phyloP scores from a whole-genome alignment of 2,888 invertebrate genomes.

The Drosophila ezoana region DNA sequence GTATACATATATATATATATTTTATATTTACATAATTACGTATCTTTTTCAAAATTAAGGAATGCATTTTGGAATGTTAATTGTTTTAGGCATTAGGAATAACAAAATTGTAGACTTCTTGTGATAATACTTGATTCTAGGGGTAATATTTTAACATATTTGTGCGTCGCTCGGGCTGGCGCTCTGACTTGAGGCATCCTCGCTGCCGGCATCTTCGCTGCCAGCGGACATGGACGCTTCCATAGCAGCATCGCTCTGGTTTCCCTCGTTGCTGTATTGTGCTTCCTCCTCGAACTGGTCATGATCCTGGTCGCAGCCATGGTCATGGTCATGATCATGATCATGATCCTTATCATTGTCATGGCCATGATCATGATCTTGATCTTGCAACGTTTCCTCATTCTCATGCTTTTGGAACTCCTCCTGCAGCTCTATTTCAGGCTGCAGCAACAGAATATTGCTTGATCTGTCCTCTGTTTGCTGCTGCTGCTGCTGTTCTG shows the following conservation, averaged over 20 bases:
- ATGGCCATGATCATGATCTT: slow-evolving; percentile 3
- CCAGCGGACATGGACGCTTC: slow-evolving; percentile 21
- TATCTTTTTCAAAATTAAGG: slow-evolving; percentile 57
- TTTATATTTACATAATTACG: slow-evolving; percentile 11
- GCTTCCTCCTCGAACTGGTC: slow-evolving; percentile 31
- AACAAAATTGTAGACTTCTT: slow-evolving; percentile 48
- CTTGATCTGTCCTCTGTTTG: slow-evolving; percentile 19
- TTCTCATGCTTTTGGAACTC: slow-evolving; percentile 30
- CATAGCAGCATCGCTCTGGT: slow-evolving; percentile 47
- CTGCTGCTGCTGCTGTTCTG: slow-evolving; percentile 4
- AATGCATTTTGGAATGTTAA: slow-evolving; percentile 70
- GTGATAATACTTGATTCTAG: slow-evolving; percentile 63
- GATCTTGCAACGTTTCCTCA: slow-evolving; percentile 34
- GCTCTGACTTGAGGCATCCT: slow-evolving; percentile 36
- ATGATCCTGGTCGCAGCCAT: slow-evolving; percentile 5
- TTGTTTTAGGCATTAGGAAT: slow-evolving; percentile 16
- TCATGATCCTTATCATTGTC: slow-evolving; percentile 13
- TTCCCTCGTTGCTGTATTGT: slow-evolving; percentile 35
- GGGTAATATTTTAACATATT: slow-evolving; percentile 39
- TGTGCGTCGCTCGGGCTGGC: slow-evolving; percentile 34
- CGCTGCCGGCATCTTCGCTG: slow-evolving; percentile 56
- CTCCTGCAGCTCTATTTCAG: slow-evolving; percentile 37
- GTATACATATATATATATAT: slow-evolving; percentile 36
- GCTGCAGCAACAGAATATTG: slow-evolving; percentile 17
- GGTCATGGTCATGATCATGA: slow-evolving; percentile 4